phyloP scores from a whole-genome alignment of 2,113 vertebrate genomes.

The Scopus umbretta region DNA sequence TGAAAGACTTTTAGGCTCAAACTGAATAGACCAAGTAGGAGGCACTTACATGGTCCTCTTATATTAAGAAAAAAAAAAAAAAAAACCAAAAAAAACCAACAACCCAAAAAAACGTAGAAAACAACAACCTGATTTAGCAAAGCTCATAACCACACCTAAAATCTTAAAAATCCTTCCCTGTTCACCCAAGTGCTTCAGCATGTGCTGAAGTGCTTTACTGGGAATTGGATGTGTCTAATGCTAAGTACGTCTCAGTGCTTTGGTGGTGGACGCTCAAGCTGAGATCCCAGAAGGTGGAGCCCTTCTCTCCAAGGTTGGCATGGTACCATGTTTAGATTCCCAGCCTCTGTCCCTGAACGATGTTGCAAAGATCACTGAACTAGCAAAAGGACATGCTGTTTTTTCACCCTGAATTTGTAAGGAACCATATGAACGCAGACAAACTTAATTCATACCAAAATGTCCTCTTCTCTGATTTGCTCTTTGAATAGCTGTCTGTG shows the following conservation, averaged over 20 bases:
- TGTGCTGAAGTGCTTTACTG: not conserved
- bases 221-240: not conserved
- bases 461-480: not conserved
- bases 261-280: not conserved
- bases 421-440: not conserved
- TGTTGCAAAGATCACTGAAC: not conserved
- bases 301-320: not conserved
- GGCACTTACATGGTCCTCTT: not conserved
- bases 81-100: too few species aligned
- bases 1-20: not conserved
- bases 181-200: not conserved
- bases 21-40: not conserved
- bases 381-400: not conserved
- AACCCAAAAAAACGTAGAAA: too few species aligned
- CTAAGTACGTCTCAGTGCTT: not conserved
- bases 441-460: not conserved
- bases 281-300: not conserved
- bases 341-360: not conserved
- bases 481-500: not conserved
- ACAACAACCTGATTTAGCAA: not conserved
- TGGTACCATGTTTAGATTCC: fast-evolving
- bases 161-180: not conserved
- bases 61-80: not conserved
- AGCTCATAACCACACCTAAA: not conserved
- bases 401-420: not conserved